phyloP scores from a whole-genome alignment of 2,113 vertebrate species.

The Crotophaga sulcirostris region DNA sequence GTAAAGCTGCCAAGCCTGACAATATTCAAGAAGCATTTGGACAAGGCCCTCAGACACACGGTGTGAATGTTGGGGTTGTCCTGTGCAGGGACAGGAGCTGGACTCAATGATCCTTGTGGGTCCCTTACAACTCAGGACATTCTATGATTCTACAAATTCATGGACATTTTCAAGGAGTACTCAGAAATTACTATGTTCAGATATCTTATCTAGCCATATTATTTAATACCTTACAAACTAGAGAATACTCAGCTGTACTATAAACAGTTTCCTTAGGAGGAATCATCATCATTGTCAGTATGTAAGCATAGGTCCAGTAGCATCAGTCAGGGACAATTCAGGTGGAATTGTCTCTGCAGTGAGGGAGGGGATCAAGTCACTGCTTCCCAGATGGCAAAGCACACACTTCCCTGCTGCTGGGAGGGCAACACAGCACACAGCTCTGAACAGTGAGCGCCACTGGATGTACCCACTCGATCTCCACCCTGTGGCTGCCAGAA shows the following conservation, averaged over 20 bases:
- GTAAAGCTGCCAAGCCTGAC: too few species aligned
- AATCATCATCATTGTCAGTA: neutral
- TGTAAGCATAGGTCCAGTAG: fast-evolving
- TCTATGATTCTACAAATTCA: neutral
- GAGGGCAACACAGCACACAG: neutral
- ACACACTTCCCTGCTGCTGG: neutral
- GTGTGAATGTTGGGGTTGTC: too few species aligned
- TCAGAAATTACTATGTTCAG: neutral
- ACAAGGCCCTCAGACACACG: too few species aligned
- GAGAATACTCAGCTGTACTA: neutral
- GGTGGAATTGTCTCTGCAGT: neutral
- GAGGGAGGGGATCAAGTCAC: neutral
- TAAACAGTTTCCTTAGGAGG: neutral
- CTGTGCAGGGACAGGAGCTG: too few species aligned
- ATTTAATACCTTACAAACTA: neutral
- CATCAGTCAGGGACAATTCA: neutral
- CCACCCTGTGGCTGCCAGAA: neutral
- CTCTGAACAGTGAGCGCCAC: neutral
- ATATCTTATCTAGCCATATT: neutral
- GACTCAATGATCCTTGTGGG: too few species aligned
- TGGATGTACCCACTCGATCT: neutral
- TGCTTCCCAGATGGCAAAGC: neutral
- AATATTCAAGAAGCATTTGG: too few species aligned
- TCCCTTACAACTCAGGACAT: too few species aligned
- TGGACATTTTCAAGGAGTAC: neutral